Base-by-base conservation (phyloP, 2,797 vertebrate genomes). In the Luscinia luscinia region DNA sequence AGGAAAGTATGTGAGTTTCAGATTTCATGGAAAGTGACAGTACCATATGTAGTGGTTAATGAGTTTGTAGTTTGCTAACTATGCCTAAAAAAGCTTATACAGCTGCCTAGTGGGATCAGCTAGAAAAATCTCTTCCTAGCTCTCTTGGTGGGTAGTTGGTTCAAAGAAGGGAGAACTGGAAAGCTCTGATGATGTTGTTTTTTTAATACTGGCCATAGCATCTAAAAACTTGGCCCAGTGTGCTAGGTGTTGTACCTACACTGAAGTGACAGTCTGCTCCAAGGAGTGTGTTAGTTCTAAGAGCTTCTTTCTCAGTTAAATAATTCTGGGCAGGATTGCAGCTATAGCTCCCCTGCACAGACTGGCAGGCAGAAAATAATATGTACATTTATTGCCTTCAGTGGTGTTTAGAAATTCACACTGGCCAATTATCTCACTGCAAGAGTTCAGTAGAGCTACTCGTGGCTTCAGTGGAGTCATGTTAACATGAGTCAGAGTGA, bases 1-100 rank as follows among this genome's bases (percentile, higher is more conserved):
- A 96, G 54, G 73, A 86, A 95, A 95, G 92, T 87, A 96, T 89
- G 92, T 23, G 86, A 88, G 94, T 36, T 73, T 95, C 94, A 88
- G 93, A 90, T 96, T 93, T 92, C 93, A 95, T 77, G 67, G 89
- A 92, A 97, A 96, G 95, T 97, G 97, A 96, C 96, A 97, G 95
- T 92, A 92, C 96, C 96, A 96, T 96, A 95, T 97, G 96, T 91
- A 89, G 77, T 32, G n/a, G 38, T 76, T 97, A 97, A 96, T 97
- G 93, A 96, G 91, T 91, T 91, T 95, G 86, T 83, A 93, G 93
- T 95, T 96, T 95, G 89, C 93, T 96, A 97, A 97, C 81, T 96
- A 92, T 84, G 81, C 80, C 66, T 84, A 87, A 93, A 96, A 96
- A 93, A 95, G 78, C 94, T 93, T 94, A 72, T 84, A 83, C 90